phyloP scores from a whole-genome alignment of 2,797 vertebrate genomes.

The Gallinago solitaria region DNA sequence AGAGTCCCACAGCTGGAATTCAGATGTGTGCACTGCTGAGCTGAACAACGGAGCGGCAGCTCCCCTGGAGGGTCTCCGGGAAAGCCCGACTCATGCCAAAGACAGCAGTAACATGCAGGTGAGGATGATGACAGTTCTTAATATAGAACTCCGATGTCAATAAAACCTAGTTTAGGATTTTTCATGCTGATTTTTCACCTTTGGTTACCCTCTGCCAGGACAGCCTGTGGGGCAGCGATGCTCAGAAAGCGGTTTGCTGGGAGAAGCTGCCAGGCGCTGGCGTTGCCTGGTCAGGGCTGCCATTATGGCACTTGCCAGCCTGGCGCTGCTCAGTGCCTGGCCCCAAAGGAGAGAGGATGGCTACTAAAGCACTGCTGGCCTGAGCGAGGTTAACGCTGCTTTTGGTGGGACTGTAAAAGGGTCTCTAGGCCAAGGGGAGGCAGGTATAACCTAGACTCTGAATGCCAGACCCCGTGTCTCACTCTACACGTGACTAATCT shows the following conservation, averaged over 20 bases:
- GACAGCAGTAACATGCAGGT: fast-evolving
- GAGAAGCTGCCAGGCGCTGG: not conserved
- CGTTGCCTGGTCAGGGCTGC: fast-evolving
- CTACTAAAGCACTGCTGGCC: not conserved
- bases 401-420: not conserved
- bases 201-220: not conserved
- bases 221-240: fast-evolving
- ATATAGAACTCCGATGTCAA: not conserved
- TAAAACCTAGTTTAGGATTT: not conserved
- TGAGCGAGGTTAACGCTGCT: not conserved
- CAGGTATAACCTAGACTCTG: not conserved
- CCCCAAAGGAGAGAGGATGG: not conserved
- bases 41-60: not conserved
- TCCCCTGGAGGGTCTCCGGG: not conserved
- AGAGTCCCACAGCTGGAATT: not conserved
- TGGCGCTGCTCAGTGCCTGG: fast-evolving
- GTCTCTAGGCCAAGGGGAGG: not conserved
- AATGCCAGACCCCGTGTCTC: fast-evolving
- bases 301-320: not conserved
- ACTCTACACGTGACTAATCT: not conserved
- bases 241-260: not conserved
- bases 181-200: not conserved
- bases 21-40: not conserved
- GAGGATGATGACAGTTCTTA: not conserved
- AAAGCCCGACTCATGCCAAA: not conserved